Percentiles rank a stretch among this genome's conserved stretches.
phyloP scores from a whole-genome alignment of 2,888 invertebrate genomes.

The Diaprepes abbreviatus region DNA sequence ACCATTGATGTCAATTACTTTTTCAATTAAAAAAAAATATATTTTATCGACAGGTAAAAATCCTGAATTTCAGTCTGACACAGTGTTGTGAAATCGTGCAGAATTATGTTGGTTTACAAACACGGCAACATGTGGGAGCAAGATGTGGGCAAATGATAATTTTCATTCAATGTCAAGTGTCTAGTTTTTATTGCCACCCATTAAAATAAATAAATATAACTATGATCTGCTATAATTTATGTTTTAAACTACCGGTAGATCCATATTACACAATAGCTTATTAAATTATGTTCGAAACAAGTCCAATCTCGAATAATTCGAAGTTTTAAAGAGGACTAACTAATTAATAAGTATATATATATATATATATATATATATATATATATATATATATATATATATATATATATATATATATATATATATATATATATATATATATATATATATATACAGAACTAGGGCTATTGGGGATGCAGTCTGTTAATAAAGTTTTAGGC shows the following conservation, averaged over 20 bases:
- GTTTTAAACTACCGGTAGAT: conserved; percentile 4
- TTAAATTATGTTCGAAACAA: neutral
- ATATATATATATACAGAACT: too few species aligned
- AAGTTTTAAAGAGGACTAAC: neutral
- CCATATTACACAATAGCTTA: neutral
- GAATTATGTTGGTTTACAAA: conserved; percentile 10
- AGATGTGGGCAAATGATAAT: conserved; percentile 14
- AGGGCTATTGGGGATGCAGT: too few species aligned
- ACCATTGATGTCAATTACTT: too few species aligned
- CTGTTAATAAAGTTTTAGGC: too few species aligned
- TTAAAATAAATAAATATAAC: conserved; percentile 29
- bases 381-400: too few species aligned
- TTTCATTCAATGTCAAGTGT: conserved; percentile 30
- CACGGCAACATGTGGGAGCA: conserved; percentile 14
- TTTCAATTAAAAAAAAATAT: neutral
- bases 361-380: too few species aligned
- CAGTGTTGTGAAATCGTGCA: conserved; percentile 20
- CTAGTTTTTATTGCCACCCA: conserved; percentile 29
- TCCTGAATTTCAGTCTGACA: neutral
- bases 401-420: too few species aligned
- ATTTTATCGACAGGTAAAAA: neutral
- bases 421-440: too few species aligned
- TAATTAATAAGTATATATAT: too few species aligned
- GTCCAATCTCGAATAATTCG: neutral
- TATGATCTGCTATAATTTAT: conserved; percentile 30